Conservation (phyloP, 2,797 vertebrate genomes). For the Acropternis orthonyx region DNA sequence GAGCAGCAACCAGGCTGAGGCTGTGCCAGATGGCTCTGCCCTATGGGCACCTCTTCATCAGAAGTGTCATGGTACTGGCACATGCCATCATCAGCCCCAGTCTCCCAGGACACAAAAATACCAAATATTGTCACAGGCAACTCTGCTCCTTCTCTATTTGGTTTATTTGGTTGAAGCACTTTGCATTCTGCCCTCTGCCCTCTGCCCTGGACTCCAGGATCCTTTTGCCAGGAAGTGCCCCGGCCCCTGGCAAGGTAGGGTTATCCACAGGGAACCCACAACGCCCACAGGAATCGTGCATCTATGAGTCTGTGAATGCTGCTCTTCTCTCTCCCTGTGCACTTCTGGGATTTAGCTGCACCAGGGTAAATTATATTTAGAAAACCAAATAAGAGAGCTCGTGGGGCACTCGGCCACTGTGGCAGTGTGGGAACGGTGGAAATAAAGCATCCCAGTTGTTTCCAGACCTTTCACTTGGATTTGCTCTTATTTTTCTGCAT, state of each 20-base stretch:
- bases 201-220: not conserved
- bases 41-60: not conserved
- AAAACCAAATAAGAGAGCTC: slow-evolving; percentile 5
- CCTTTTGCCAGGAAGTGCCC: not conserved
- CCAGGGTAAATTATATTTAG: slow-evolving; percentile 7
- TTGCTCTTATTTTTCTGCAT: not conserved
- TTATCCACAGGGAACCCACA: not conserved
- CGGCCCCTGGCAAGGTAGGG: not conserved
- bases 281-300: not conserved
- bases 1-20: not conserved
- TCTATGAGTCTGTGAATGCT: not conserved
- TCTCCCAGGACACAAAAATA: not conserved
- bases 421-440: not conserved
- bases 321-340: not conserved
- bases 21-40: accelerated
- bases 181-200: not conserved
- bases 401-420: not conserved
- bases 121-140: not conserved
- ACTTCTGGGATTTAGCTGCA: slow-evolving; percentile 6
- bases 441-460: not conserved
- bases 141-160: not conserved
- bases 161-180: not conserved
- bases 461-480: not conserved
- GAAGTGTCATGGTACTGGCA: not conserved
- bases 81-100: not conserved